These are phyloP conservation scores for Chinchilla lanigera DNA, from an alignment of 2,113 vertebrate species.

Conservation along the genomic window DNA sequence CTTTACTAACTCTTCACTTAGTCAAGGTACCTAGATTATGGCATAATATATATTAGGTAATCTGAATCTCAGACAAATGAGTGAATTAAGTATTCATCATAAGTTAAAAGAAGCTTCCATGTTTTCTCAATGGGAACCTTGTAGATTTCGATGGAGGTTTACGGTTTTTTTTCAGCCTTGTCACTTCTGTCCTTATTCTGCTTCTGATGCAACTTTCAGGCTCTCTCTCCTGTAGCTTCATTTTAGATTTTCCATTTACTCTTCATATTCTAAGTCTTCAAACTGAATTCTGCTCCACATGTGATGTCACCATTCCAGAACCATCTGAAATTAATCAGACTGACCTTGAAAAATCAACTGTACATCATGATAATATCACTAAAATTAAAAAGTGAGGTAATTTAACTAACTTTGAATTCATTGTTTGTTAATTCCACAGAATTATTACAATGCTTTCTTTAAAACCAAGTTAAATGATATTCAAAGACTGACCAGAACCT, in stretches of 20 bases:
- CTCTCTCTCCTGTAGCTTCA: neutral
- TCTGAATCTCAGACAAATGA: neutral
- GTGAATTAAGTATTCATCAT: neutral
- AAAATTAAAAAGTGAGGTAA: neutral
- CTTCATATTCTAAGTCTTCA: neutral
- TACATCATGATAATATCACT: neutral
- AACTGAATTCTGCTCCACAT: neutral
- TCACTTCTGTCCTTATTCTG: neutral
- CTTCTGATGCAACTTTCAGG: neutral
- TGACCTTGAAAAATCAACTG: neutral
- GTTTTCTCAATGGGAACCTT: neutral
- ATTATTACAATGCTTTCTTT: neutral
- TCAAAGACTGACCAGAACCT: neutral
- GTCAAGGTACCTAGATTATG: neutral
- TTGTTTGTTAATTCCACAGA: neutral
- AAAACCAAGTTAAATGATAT: neutral
- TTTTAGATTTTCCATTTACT: neutral
- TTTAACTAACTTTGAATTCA: neutral
- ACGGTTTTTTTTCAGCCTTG: neutral
- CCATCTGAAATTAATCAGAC: neutral
- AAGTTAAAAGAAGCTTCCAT: neutral
- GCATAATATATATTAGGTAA: neutral
- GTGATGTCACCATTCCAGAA: neutral
- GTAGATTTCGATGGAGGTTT: neutral
- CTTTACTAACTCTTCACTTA: neutral